Conservation (phyloP, 2,113 vertebrate species). For the Fregata magnificens region DNA sequence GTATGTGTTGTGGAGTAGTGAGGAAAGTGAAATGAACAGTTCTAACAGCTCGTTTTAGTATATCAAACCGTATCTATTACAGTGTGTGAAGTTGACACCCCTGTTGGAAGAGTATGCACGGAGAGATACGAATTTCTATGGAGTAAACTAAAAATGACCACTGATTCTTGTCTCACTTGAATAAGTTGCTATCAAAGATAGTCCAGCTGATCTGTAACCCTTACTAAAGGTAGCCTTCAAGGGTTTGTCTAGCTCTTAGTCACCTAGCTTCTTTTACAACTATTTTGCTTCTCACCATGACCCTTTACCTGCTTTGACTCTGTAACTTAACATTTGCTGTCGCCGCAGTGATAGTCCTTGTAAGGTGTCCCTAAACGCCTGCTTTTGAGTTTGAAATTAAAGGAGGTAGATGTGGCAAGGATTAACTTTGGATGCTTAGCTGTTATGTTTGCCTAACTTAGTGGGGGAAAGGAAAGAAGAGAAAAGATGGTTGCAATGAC, state of each 20-base stretch:
- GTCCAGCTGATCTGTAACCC: not conserved
- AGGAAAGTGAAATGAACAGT: not conserved
- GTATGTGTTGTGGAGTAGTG: not conserved
- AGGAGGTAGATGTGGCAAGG: not conserved
- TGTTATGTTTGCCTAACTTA: accelerated
- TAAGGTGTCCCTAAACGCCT: not conserved
- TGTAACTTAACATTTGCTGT: not conserved
- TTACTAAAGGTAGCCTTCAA: not conserved
- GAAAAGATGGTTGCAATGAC: not conserved
- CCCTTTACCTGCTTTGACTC: not conserved
- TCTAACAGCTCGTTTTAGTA: not conserved
- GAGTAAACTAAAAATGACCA: not conserved
- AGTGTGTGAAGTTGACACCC: accelerated
- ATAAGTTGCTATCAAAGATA: not conserved
- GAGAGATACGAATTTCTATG: not conserved
- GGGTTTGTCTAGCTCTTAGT: not conserved
- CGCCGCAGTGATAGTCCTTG: not conserved
- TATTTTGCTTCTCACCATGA: not conserved
- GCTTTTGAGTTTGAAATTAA: not conserved
- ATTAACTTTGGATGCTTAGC: not conserved
- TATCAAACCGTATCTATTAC: accelerated
- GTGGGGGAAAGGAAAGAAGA: not conserved
- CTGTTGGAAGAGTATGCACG: not conserved
- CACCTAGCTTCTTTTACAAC: not conserved
- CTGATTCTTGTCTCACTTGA: not conserved